Base-by-base conservation (phyloP, 2,113 vertebrate species). In the Orycteropus afer region DNA sequence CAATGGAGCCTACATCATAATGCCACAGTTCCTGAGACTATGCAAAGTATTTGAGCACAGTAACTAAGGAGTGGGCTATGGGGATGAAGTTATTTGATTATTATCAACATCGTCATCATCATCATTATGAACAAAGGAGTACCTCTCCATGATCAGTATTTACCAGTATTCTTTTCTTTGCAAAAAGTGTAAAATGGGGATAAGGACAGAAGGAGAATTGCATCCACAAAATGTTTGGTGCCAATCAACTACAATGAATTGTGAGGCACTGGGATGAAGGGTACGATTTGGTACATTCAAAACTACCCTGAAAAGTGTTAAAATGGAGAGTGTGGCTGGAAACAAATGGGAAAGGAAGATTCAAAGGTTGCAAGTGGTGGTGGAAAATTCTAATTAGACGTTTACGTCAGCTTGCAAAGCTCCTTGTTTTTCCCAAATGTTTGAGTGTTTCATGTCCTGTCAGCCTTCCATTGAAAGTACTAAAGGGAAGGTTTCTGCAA, bases 381-480 rank as follows among this genome's bases (percentile, higher is more conserved):
- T 90, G 59, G 89, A 90, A 95, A 95, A 96, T 97, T 96, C 92
- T 97, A 96, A 96, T 96, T 88, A 96, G 94, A 91, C 85, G 83
- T 94, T 97, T 82, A 86, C 45, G 9, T 89, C 94, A 95, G 88
- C 92, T 91, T 91, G 61, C 88, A 95, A 67, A 96, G 77, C 88
- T 92, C 89, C 90, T 91, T 74, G 81, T 82, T 84, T 76, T 42
- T 51, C 84, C 90, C 95, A 95, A 97, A 91, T 91, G 92, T 86
- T 93, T 92, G 95, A 87, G 90, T 92, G 85, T 69, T 96, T 96
- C 73, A 4, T 29, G 73, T 83, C 85, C 78, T 83, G 51, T 95
- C 86, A 86, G 47, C 57, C 71, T 96, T 83, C 53, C 53, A 37
- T 34, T 81, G 78, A 94, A 83, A 67, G 76, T 73, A 29, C 63